Evolutionary conservation across 2,888 invertebrate species (phyloP).

Genomic region (Cantharis lateralis): DNA sequence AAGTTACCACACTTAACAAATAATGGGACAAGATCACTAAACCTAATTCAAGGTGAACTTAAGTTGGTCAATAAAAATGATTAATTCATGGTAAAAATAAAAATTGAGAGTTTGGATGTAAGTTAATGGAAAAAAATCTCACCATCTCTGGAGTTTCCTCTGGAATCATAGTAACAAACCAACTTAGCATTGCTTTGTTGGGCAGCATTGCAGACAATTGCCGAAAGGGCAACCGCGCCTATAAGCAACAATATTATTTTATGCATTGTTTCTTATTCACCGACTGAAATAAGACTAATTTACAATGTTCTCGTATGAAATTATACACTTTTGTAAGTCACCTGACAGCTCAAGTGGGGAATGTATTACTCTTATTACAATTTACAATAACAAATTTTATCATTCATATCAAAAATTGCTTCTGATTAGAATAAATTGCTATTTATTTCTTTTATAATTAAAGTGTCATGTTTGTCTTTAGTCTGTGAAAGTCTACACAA

Average conservation of each 20-base stretch:
- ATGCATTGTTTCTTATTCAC: constrained; percentile 5
- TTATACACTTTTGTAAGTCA: constrained; percentile 5
- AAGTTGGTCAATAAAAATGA: not conserved
- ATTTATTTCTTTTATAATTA: not conserved
- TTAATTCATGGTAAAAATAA: not conserved
- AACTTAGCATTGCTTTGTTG: constrained; percentile 61
- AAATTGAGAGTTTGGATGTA: not conserved
- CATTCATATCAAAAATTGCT: not conserved
- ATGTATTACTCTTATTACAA: not conserved
- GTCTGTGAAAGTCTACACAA: not conserved
- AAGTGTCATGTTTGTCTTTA: not conserved
- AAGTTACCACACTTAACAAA: not conserved
- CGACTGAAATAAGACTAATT: constrained; percentile 7
- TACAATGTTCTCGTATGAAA: constrained; percentile 15
- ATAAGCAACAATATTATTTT: constrained; percentile 14
- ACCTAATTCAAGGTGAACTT: not conserved
- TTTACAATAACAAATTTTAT: not conserved
- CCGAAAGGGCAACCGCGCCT: constrained; percentile 31
- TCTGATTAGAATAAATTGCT: not conserved
- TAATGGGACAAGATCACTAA: not conserved
- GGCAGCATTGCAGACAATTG: constrained; percentile 26
- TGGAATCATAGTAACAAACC: constrained; percentile 75
- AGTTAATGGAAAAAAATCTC: constrained; percentile 41
- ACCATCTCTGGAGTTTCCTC: constrained; percentile 71
- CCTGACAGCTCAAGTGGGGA: constrained; percentile 17